Conservation (phyloP, 2,888 invertebrate genomes). For the Rhyacophila evoluta region DNA sequence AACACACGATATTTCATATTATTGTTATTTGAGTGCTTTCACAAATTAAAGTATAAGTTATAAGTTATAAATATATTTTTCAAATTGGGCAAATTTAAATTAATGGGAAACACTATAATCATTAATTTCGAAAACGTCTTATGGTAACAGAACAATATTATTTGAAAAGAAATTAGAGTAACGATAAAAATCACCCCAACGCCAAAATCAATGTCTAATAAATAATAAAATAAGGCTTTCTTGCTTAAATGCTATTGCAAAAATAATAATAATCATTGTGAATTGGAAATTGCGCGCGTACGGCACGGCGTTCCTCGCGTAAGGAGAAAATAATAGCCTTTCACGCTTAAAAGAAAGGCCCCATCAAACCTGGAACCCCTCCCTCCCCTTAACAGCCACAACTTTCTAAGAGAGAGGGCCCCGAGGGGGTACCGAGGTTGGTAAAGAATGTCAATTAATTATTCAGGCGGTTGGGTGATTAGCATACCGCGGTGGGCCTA, state of each 20-base stretch:
- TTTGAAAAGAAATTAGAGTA: too few species aligned
- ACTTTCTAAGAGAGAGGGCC: conserved; percentile 32
- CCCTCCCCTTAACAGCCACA: neutral
- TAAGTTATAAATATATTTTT: too few species aligned
- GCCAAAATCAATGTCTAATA: neutral
- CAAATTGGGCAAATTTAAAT: too few species aligned
- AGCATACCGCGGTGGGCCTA: conserved; percentile 52
- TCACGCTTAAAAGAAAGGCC: conserved; percentile 54
- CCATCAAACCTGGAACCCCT: conserved; percentile 55
- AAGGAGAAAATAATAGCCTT: conserved; percentile 54
- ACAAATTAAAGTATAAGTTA: too few species aligned
- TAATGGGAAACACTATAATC: too few species aligned
- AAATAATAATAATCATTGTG: conserved; percentile 18
- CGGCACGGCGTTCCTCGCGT: neutral
- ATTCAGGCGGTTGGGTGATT: conserved; percentile 55
- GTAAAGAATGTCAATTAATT: conserved; percentile 56
- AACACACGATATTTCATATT: too few species aligned
- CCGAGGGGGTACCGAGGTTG: conserved; percentile 55
- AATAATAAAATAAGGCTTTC: conserved; percentile 2
- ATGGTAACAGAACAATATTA: too few species aligned
- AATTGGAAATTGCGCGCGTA: conserved; percentile 23
- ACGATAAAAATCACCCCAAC: too few species aligned
- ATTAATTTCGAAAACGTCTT: too few species aligned
- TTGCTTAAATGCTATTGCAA: neutral
- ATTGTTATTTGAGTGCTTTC: too few species aligned